These are phyloP conservation scores for Wiebesia pumilae DNA, from an alignment of 1,140 invertebrate genomes.

Conservation along the genomic window DNA sequence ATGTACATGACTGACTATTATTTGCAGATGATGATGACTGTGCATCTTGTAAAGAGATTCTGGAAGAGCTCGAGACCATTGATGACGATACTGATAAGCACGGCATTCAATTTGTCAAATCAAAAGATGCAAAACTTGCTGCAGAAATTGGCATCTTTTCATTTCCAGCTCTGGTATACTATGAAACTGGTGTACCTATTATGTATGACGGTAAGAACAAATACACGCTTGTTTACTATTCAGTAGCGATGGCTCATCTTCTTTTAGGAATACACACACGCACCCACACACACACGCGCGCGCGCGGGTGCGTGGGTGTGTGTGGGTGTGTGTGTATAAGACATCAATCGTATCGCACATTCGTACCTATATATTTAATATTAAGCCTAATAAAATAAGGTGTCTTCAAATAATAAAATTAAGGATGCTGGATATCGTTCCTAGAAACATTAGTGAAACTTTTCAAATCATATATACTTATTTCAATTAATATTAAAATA, in stretches of 20 bases:
- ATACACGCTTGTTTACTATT: not conserved
- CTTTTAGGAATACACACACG: not conserved
- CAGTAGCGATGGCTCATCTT: not conserved
- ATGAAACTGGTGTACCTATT: constrained; percentile 93
- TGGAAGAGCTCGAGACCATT: constrained; percentile 94
- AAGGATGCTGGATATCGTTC: not conserved
- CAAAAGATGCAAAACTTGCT: constrained; percentile 90
- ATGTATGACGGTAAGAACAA: constrained; percentile 91
- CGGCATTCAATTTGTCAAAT: constrained; percentile 95
- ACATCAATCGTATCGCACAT: not conserved
- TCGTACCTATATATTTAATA: not conserved
- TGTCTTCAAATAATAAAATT: not conserved
- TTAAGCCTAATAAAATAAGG: too few relatives aligned
- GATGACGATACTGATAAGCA: constrained; percentile 95
- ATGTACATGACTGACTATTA: not conserved
- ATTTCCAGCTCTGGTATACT: constrained; percentile 92
- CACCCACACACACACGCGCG: too few relatives aligned
- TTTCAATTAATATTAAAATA: too few relatives aligned
- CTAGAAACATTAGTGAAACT: too few relatives aligned
- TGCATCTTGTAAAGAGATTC: constrained; percentile 86
- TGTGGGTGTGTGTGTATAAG: too few relatives aligned
- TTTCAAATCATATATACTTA: too few relatives aligned
- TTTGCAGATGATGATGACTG: constrained; percentile 87
- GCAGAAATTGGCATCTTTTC: constrained; percentile 93
- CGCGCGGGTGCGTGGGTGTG: too few relatives aligned